Percentiles rank a stretch among this genome's conserved stretches.
Conservation (phyloP, 2,888 invertebrate species). For the Chaetoderma sp. region DNA sequence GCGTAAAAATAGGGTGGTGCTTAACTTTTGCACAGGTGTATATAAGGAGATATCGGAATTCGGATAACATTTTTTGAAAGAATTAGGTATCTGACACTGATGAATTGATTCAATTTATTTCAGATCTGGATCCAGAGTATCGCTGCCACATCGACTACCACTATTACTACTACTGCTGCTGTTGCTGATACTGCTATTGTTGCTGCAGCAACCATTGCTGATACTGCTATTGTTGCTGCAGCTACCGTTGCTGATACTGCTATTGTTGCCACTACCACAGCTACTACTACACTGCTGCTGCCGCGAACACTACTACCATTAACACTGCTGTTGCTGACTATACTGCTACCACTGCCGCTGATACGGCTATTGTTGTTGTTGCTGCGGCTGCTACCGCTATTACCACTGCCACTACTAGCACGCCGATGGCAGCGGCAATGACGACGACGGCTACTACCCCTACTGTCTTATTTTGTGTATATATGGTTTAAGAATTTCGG, state of each 20-base stretch:
- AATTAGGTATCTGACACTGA: too few relatives aligned
- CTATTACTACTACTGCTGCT: conserved; percentile 4
- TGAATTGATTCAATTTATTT: too few relatives aligned
- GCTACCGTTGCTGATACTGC: conserved; percentile 1
- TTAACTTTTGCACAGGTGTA: too few relatives aligned
- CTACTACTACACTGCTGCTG: conserved; percentile 3
- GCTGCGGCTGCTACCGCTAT: conserved; percentile 8
- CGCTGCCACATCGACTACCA: conserved; percentile 4
- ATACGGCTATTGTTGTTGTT: conserved; percentile 2
- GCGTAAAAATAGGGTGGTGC: too few relatives aligned
- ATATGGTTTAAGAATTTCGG: too few relatives aligned
- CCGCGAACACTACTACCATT: conserved; percentile 4
- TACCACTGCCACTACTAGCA: conserved; percentile 16
- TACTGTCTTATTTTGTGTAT: too few relatives aligned
- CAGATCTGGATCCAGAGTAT: too few relatives aligned
- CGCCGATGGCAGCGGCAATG: too few relatives aligned
- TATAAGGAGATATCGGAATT: too few relatives aligned
- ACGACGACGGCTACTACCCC: too few relatives aligned
- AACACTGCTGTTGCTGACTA: background rate
- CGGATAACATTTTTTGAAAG: too few relatives aligned
- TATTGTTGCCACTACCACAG: background rate
- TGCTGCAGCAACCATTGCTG: conserved; percentile 3
- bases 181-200: background rate
- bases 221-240: conserved; percentile 1
- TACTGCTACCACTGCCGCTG: conserved; percentile 7